phyloP scores from a whole-genome alignment of 2,113 vertebrate species.

The Sylvia atricapilla region DNA sequence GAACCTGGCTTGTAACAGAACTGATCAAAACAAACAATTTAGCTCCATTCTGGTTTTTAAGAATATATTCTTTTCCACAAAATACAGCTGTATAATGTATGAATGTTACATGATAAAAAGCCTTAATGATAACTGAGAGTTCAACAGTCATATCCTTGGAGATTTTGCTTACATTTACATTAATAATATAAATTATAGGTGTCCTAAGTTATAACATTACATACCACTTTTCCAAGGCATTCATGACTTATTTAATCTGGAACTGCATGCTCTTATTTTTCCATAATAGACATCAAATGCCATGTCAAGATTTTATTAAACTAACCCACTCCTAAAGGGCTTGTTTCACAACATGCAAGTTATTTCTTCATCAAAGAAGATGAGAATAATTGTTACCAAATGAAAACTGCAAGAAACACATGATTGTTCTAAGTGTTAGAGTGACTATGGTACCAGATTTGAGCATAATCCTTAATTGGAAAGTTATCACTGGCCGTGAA shows the following conservation, averaged over 20 bases:
- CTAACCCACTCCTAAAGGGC: background rate
- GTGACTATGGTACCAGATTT: background rate
- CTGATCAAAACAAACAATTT: background rate
- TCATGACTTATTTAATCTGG: background rate
- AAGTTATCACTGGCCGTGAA: constrained; percentile 31
- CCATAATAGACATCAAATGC: background rate
- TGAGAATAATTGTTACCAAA: background rate
- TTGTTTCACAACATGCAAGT: background rate
- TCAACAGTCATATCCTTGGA: background rate
- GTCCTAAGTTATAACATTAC: background rate
- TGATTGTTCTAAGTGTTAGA: background rate
- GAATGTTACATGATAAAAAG: background rate
- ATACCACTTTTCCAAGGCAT: background rate
- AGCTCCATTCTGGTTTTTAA: background rate
- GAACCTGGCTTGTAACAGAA: background rate
- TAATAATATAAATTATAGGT: background rate
- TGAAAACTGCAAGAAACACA: background rate
- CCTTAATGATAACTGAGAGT: background rate
- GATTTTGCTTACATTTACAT: background rate
- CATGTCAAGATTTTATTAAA: background rate
- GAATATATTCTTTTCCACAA: background rate
- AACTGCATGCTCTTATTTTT: background rate
- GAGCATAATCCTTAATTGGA: constrained; percentile 28
- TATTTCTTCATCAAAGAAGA: background rate
- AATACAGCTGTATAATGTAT: background rate